Percentiles rank a stretch among this genome's conserved stretches.
These are phyloP conservation scores for Pionites leucogaster DNA, from an alignment of 2,113 vertebrate genomes.

Conservation along the genomic window DNA sequence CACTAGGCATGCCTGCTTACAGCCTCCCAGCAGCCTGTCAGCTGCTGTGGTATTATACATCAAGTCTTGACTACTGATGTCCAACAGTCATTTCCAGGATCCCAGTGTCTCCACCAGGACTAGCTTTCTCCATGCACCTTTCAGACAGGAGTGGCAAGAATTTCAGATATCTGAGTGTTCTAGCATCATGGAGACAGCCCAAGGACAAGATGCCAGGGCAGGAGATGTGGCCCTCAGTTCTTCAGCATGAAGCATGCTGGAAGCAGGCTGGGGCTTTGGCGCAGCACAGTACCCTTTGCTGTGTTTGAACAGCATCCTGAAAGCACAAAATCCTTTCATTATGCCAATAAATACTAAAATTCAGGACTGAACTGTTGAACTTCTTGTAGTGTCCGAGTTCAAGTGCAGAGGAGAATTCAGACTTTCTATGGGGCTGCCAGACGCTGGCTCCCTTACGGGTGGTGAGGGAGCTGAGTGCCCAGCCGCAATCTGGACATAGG, in stretches of 20 bases:
- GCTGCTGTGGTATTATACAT: neutral
- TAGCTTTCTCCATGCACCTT: neutral
- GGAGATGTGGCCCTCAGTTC: neutral
- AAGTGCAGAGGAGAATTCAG: neutral
- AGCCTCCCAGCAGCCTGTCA: neutral
- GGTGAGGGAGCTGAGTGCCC: neutral
- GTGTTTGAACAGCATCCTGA: neutral
- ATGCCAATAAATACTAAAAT: neutral
- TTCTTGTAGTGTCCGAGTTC: neutral
- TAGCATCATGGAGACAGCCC: neutral
- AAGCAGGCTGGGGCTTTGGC: neutral
- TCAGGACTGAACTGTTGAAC: neutral
- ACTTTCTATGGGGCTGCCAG: neutral
- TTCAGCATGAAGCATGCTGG: neutral
- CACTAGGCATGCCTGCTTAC: neutral
- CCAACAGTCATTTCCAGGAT: neutral
- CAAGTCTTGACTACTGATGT: neutral
- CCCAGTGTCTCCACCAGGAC: neutral
- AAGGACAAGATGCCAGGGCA: neutral
- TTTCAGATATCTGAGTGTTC: fast-evolving
- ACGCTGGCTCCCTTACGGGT: fast-evolving
- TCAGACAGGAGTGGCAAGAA: neutral
- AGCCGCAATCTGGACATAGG: neutral
- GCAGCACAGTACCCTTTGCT: neutral
- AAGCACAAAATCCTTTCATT: neutral